Percentiles rank a stretch among this genome's conserved stretches.
Evolutionary conservation across 1,140 invertebrate genomes (phyloP).

Genomic region (Cydia splendana): DNA sequence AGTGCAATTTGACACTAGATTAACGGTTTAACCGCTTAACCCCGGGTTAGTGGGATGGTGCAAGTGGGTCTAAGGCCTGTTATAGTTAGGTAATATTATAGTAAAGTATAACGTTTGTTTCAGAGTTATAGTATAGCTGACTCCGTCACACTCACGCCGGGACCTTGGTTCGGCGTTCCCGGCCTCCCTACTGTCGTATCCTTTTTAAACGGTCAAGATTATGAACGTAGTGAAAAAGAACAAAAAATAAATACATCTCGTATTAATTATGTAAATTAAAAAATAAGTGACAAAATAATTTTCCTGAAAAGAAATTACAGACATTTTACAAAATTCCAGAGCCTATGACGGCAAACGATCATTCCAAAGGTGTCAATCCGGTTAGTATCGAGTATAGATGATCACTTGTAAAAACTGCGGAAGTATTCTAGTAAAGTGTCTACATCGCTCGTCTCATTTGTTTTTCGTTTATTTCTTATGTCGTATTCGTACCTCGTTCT

Average conservation of each 20-base stretch:
- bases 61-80: too few species aligned
- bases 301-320: constrained; percentile 50
- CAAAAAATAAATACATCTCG: background rate
- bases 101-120: constrained; percentile 50
- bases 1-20: too few species aligned
- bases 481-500: too few species aligned
- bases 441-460: too few species aligned
- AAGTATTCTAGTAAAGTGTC: too few species aligned
- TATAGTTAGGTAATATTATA: too few species aligned
- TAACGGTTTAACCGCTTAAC: too few species aligned
- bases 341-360: constrained; percentile 62
- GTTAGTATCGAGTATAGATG: too few species aligned
- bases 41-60: too few species aligned
- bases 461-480: too few species aligned
- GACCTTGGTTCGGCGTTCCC: constrained; percentile 94
- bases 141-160: constrained; percentile 92
- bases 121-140: constrained; percentile 88
- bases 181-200: constrained; percentile 95
- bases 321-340: constrained; percentile 74
- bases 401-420: too few species aligned
- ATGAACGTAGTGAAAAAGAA: too few species aligned
- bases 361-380: constrained; percentile 58
- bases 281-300: constrained; percentile 24
- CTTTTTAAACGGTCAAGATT: constrained; percentile 75
- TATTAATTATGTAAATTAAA: background rate